These are phyloP conservation scores for Ernsta delagoae DNA, from an alignment of 2,888 invertebrate species.

Conservation along the genomic window DNA sequence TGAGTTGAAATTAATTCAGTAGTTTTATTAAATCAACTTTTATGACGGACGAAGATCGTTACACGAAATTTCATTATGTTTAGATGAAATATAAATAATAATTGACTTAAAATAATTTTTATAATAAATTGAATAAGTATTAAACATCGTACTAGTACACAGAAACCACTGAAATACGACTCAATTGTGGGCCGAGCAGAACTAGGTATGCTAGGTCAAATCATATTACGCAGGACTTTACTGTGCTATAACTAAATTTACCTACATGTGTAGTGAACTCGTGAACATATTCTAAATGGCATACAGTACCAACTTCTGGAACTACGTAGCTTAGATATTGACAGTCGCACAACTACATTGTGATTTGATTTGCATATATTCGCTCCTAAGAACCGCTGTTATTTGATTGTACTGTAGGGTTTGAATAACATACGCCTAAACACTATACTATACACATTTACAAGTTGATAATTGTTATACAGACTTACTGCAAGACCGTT, in stretches of 20 bases:
- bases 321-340: neutral
- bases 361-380: slow-evolving; percentile 1
- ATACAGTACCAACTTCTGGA: neutral
- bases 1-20: no score
- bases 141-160: no score
- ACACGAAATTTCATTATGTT: no score
- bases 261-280: neutral
- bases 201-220: neutral
- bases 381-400: neutral
- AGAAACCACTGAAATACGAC: no score
- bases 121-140: no score
- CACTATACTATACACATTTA: neutral
- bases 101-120: no score
- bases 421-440: neutral
- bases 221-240: neutral
- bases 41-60: no score
- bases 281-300: slow-evolving; percentile 1
- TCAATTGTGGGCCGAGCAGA: neutral
- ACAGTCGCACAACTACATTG: slow-evolving; percentile 1
- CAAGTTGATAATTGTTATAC: no score
- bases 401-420: neutral
- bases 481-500: no score
- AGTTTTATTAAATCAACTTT: no score
- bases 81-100: no score
- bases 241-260: neutral